Evolutionary conservation across 2,888 invertebrate genomes (phyloP), one percentile per base, ranked within the genome.

Genomic region (Frankliniella intonsa): DNA sequence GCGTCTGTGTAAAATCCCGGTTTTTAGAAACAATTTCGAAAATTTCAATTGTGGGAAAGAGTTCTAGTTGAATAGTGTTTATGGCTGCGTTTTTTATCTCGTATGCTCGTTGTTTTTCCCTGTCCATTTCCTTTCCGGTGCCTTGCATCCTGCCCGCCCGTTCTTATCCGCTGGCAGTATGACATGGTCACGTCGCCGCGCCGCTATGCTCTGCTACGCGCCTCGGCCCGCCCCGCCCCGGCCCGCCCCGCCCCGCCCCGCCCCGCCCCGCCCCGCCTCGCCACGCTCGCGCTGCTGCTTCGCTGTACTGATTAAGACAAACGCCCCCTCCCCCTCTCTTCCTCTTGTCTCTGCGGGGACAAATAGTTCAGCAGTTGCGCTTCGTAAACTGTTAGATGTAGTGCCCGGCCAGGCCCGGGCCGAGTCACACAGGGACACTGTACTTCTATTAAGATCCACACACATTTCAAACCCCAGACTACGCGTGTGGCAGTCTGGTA

Each of bases 31-130:
- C 11, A 27, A 22, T 17, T n/a, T 49, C 50, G 51, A 25, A 22
- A 27, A 50, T 50, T 49, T 12, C 50, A 80, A 17, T n/a, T n/a
- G 25, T 22, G 5, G 25, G 49, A 76, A 80, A 27, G n/a, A n/a
- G n/a, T n/a, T n/a, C n/a, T n/a, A n/a, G n/a, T n/a, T n/a, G n/a
- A 50, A 50, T 62, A n/a, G 19, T 19, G 9, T 50, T 27, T 14
- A n/a, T 8, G 50, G 14, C 51, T 19, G 50, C 69, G 38, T 9
- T 17, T 81, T 62, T 27, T 19, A 27, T 12, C 65, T 50, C 55
- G 12, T 49, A n/a, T 55, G 19, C 51, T 82, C 38, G n/a, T 51
- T 51, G 81, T 38, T 80, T 19, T 80, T 80, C 82, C 55, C 62
- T 55, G 51, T 51, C 81, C 81, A 50, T 50, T 19, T 25, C 25